Base-by-base conservation (phyloP, 2,113 vertebrate species). In the Tachuris rubrigastra region DNA sequence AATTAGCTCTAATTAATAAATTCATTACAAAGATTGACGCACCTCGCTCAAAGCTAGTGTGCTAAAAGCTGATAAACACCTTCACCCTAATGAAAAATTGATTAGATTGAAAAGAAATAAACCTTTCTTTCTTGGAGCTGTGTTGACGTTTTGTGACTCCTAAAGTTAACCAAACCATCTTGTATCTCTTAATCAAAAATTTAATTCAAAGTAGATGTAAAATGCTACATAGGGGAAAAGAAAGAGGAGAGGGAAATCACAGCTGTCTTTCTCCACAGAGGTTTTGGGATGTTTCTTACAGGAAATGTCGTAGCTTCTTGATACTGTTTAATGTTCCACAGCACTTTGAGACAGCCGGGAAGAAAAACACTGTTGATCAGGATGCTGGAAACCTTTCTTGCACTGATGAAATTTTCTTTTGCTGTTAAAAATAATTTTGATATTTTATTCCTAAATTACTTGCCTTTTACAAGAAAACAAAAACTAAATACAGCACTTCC, bases 1-100 rank as follows among this genome's bases (percentile, higher is more conserved):
- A 99, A 99, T 99, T 98, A 98, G 98, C 98, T 98, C 99, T 99
- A 99, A 99, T 99, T 99, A 99, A 99, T 99, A 99, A 99, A 98
- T 98, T 98, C 97, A 97, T 98, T 98, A 99, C 98, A 97, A 98
- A 98, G 98, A 99, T 99, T 98, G 99, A 99, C 98, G 89, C 96
- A 98, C 97, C 96, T 98, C 98, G 98, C 98, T 98, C 98, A 98
- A 98, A 98, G 98, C 96, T 94, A 97, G 99, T 98, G 98, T 99
- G 99, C 98, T 99, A 98, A 98, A 99, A 95, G 98, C 99, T 99
- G 99, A 99, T 99, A 99, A 99, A 99, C 99, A 99, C 99, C 98
- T 98, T 98, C 97, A 97, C 98, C 97, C 98, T 99, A 99, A 99
- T 99, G 99, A 99, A 99, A 99, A 99, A 99, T 99, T 99, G 99